Conservation (phyloP, 2,888 invertebrate species). For the Perizoma affinitatum region DNA sequence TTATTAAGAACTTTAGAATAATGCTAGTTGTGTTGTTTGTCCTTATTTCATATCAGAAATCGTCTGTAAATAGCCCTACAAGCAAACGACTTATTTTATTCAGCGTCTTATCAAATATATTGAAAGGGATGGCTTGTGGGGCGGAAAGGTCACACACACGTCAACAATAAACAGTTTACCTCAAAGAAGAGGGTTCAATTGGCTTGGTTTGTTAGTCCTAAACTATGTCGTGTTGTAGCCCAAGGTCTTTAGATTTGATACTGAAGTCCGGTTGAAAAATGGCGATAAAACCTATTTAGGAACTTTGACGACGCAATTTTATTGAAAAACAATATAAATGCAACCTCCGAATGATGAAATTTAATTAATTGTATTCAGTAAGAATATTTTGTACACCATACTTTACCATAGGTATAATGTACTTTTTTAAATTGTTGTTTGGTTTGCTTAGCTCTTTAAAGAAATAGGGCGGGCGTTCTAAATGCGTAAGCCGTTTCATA, state of each 20-base stretch:
- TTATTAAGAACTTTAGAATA: too few species aligned
- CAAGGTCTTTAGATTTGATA: too few species aligned
- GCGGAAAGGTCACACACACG: conserved; percentile 14
- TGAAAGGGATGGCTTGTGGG: conserved; percentile 6
- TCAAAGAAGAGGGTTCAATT: conserved; percentile 17
- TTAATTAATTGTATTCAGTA: too few species aligned
- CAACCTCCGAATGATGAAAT: too few species aligned
- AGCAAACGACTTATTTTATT: conserved; percentile 1
- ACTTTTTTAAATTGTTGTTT: background rate
- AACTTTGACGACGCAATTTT: too few species aligned
- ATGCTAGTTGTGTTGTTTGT: too few species aligned
- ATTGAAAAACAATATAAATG: too few species aligned
- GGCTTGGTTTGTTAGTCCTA: background rate
- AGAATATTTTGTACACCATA: too few species aligned
- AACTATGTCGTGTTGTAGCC: background rate
- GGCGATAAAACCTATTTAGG: too few species aligned
- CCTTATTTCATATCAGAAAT: too few species aligned
- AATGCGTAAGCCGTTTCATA: conserved; percentile 3
- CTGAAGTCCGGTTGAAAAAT: too few species aligned
- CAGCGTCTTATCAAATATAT: conserved; percentile 16
- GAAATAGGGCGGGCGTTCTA: conserved; percentile 18
- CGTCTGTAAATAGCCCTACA: conserved; percentile 9
- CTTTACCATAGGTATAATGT: too few species aligned
- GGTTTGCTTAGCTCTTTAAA: conserved; percentile 8
- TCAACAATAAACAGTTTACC: conserved; percentile 20